Conservation (phyloP, 2,113 vertebrate species). For the Tychaedon coryphoeus region DNA sequence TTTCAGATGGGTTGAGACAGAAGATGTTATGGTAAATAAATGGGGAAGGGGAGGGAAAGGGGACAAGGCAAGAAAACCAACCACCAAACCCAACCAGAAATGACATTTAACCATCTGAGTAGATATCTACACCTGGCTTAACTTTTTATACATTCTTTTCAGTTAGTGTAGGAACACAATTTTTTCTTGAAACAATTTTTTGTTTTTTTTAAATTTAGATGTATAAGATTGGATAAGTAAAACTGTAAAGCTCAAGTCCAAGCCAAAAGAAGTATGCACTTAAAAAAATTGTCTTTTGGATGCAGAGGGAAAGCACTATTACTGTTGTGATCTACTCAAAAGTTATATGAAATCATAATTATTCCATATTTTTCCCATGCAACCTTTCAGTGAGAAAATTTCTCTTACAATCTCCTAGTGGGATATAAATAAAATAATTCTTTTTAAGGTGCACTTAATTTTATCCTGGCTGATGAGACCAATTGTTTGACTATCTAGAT, state of each 20-base stretch:
- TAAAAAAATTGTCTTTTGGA: not conserved
- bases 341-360: not conserved
- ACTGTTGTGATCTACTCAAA: not conserved
- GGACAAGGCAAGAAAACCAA: not conserved
- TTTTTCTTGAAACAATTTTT: not conserved
- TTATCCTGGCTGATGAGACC: not conserved
- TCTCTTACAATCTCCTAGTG: not conserved
- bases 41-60: accelerated
- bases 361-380: not conserved
- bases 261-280: not conserved
- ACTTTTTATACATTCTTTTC: not conserved
- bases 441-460: not conserved
- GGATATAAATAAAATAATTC: not conserved
- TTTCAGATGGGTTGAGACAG: not conserved
- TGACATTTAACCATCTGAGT: not conserved
- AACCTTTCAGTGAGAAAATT: not conserved
- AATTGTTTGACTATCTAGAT: not conserved
- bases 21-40: not conserved
- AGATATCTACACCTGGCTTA: not conserved
- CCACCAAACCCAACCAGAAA: not conserved
- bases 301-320: not conserved
- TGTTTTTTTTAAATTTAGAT: not conserved
- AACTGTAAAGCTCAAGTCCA: not conserved
- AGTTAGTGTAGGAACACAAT: not conserved
- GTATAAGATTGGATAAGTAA: not conserved